Evolutionary conservation across 2,888 invertebrate genomes (phyloP).

Genomic region (Strigamia crassipes): DNA sequence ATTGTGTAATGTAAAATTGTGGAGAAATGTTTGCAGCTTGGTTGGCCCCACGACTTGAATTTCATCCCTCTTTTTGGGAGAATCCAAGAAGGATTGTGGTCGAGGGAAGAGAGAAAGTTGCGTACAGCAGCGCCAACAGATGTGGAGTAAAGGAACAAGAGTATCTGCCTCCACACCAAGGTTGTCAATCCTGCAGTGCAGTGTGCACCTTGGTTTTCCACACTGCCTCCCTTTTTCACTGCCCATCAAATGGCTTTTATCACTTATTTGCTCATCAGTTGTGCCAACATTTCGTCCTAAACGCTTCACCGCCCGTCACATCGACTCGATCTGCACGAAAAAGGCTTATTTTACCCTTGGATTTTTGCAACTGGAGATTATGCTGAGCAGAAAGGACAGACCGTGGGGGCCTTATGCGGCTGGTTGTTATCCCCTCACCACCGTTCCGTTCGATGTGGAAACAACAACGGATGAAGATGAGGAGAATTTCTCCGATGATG

Average conservation of each 20-base stretch:
- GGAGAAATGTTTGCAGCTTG: not conserved
- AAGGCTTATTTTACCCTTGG: not conserved
- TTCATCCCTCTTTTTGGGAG: slow-evolving; percentile 39
- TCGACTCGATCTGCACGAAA: not conserved
- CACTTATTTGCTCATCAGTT: slow-evolving; percentile 33
- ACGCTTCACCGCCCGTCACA: slow-evolving; percentile 7
- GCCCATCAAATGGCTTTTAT: slow-evolving; percentile 36
- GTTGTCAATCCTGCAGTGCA: slow-evolving; percentile 40
- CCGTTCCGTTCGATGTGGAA: slow-evolving; percentile 15
- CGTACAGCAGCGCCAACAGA: slow-evolving; percentile 36
- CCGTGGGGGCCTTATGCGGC: slow-evolving; percentile 33
- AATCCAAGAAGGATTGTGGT: not conserved
- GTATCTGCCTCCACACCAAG: slow-evolving; percentile 35
- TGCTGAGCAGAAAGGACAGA: slow-evolving; percentile 30
- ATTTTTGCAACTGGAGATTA: not conserved
- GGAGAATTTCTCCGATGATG: slow-evolving; percentile 49
- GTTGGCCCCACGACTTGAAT: not conserved
- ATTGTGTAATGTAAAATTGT: not conserved
- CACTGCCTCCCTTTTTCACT: slow-evolving; percentile 37
- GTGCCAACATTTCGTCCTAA: slow-evolving; percentile 32
- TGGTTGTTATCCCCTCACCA: slow-evolving; percentile 5
- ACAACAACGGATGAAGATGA: slow-evolving; percentile 45
- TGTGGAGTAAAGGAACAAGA: slow-evolving; percentile 40
- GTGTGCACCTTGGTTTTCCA: slow-evolving; percentile 30
- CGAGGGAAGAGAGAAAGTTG: slow-evolving; percentile 20